A percentile compares a stretch with the other conserved stretches of the same genome.
Conservation (phyloP, 2,797 vertebrate genomes). For the Pseudochirops cupreus region DNA sequence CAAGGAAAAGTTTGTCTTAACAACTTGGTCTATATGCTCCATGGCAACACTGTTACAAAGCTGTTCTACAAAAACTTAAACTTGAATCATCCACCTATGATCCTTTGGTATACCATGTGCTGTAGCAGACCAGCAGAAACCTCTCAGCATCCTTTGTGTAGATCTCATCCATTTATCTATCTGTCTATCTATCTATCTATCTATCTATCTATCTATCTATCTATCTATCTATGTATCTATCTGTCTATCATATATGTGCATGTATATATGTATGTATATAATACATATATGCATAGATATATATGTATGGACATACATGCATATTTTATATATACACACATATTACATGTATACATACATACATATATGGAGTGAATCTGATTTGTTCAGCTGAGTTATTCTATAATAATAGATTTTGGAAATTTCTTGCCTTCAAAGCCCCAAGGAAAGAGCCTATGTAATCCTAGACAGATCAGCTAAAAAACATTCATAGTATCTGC, state of each 20-base stretch:
- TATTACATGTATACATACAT: too few relatives aligned
- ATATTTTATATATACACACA: too few relatives aligned
- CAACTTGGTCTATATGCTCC: neutral
- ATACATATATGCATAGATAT: too few relatives aligned
- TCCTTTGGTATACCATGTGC: neutral
- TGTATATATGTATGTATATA: too few relatives aligned
- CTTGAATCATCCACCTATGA: neutral
- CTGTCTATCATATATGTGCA: too few relatives aligned
- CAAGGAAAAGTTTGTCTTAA: neutral
- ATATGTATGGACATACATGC: too few relatives aligned
- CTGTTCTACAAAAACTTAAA: neutral
- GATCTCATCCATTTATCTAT: neutral
- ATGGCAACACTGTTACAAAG: neutral
- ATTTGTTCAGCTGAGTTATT: slow-evolving; percentile 11
- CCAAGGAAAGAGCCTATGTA: slow-evolving; percentile 24
- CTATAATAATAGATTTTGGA: slow-evolving; percentile 23
- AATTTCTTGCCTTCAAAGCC: slow-evolving; percentile 22
- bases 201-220: too few relatives aligned
- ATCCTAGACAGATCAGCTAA: neutral
- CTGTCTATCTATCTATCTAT: too few relatives aligned
- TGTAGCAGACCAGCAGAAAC: neutral
- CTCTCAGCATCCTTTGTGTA: neutral
- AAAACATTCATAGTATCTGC: slow-evolving; percentile 10
- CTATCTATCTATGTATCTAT: too few relatives aligned
- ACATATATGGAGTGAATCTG: neutral